Conservation (phyloP, 2,797 vertebrate genomes). For the Tapera naevia region DNA sequence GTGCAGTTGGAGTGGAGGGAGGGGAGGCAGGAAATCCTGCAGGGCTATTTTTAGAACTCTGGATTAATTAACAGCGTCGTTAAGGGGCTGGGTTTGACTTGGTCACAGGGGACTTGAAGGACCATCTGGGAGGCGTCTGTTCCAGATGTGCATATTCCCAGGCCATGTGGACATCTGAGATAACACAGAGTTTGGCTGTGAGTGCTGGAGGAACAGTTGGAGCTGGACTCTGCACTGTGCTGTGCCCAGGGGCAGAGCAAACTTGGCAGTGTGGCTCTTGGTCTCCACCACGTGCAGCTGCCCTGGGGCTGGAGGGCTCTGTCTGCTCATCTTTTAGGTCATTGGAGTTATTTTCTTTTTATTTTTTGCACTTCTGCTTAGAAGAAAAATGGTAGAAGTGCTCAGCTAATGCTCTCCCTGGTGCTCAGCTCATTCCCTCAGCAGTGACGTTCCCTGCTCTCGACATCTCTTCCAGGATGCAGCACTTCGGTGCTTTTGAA, state of each 20-base stretch:
- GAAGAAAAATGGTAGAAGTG: not conserved
- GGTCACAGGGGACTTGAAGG: not conserved
- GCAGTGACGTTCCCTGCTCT: not conserved
- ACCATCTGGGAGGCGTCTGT: fast-evolving
- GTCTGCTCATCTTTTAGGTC: not conserved
- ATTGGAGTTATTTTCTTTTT: not conserved
- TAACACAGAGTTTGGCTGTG: not conserved
- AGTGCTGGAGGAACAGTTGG: fast-evolving
- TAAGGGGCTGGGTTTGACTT: not conserved
- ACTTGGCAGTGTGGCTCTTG: not conserved
- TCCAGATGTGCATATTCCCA: not conserved
- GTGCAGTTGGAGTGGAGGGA: not conserved
- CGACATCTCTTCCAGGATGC: not conserved
- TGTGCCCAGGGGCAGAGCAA: not conserved
- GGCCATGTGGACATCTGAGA: not conserved
- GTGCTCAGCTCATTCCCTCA: not conserved
- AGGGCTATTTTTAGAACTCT: not conserved
- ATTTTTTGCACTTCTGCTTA: not conserved
- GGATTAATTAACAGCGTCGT: fast-evolving
- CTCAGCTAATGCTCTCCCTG: not conserved
- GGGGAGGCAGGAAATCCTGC: conserved; percentile 22
- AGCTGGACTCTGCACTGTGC: fast-evolving
- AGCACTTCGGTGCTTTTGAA: not conserved
- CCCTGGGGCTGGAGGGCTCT: not conserved
- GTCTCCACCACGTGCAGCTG: not conserved